Conservation (phyloP, 2,797 vertebrate genomes). For the Clarias fuscus region DNA sequence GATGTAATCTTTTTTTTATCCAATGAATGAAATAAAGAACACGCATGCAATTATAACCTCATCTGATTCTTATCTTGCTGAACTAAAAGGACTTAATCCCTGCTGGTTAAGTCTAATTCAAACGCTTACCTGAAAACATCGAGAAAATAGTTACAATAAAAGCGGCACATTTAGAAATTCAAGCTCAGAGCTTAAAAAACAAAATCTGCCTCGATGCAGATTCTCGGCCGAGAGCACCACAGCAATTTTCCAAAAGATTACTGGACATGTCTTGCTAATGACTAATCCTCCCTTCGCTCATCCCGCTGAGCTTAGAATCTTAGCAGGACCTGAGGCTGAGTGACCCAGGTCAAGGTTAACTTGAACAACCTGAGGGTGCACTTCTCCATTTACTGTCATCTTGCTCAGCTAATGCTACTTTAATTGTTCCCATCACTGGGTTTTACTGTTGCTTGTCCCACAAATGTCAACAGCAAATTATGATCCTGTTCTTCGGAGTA, state of each 20-base stretch:
- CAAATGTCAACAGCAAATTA: constrained; percentile 56
- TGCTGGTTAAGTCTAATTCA: constrained; percentile 41
- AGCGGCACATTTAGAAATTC: constrained; percentile 30
- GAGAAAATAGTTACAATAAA: constrained; percentile 28
- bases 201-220: constrained; percentile 36
- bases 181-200: constrained; percentile 23
- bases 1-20: constrained; percentile 66
- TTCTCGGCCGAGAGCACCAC: constrained; percentile 13
- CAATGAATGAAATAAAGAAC: constrained; percentile 65
- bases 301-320: constrained; percentile 22
- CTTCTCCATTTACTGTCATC: constrained; percentile 45
- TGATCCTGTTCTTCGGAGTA: constrained; percentile 45
- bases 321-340: constrained; percentile 16
- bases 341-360: constrained; percentile 55
- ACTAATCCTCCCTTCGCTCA: constrained; percentile 34
- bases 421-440: constrained; percentile 45
- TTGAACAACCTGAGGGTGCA: constrained; percentile 42
- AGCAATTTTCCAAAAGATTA: constrained; percentile 25
- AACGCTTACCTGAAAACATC: constrained; percentile 26
- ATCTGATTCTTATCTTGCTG: constrained; percentile 54
- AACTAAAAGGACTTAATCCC: constrained; percentile 51
- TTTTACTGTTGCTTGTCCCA: constrained; percentile 49
- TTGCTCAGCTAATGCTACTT: constrained; percentile 46
- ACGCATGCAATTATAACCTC: constrained; percentile 57
- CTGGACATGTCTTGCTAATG: constrained; percentile 25